Base-by-base conservation (phyloP, 2,888 invertebrate genomes). In the Drosophila paramelanica region DNA sequence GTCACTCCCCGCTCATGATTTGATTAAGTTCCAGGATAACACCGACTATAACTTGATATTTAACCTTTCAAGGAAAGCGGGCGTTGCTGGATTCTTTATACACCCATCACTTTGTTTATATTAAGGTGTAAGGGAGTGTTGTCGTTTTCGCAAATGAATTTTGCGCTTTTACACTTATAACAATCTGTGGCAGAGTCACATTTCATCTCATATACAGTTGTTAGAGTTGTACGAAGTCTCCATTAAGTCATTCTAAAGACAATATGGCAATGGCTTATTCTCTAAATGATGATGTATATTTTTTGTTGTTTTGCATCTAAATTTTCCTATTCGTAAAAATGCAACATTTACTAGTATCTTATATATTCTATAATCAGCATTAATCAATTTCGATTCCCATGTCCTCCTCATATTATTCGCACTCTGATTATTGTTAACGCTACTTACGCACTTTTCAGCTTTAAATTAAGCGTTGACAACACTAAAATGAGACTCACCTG, bases 401-500 rank as follows among this genome's bases (percentile, higher is more conserved):
- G 36, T 31, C n/a, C 39, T 17, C 17, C 23, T 23, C 23, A 3
- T 3, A 23, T 27, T n/a, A 5, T 42, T 47, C 13, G 14, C 56
- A 33, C 17, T 36, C 38, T n/a, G 52, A 56, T 57, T 73, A 64
- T 45, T 47, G 47, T 58, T 67, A 38, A 60, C 55, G 74, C 23
- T 69, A 76, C 79, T 76, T 76, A 76, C 69, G 59, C 60, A 60
- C 56, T 66, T 57, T 58, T 14, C n/a, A 50, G 52, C 59, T 72
- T 67, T 53, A 50, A 36, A 25, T 42, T 65, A 50, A 65, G 36
- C 39, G 27, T 27, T 62, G 42, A 41, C 46, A 31, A 38, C 25
- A 45, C 20, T 11, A 39, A 52, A 65, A 50, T 17, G 20, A 53
- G 65, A 88, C 80, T 88, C 69, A 85, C 88, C 88, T 87, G 85